Percentiles rank a stretch among this genome's conserved stretches.
Conservation (phyloP, 1,140 invertebrate genomes). For the Cotesia typhae region DNA sequence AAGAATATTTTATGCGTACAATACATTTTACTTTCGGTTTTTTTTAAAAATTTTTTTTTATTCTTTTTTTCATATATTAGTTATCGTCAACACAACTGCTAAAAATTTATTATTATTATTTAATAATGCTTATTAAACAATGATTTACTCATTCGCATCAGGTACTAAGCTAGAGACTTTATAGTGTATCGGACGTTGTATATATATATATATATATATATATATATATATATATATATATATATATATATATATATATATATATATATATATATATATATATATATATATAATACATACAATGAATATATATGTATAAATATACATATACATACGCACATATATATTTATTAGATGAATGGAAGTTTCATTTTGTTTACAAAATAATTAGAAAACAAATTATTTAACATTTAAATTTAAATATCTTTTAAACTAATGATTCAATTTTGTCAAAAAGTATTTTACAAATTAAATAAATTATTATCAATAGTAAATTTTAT, state of each 20-base stretch:
- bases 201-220: background rate
- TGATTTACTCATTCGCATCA: conserved; percentile 20
- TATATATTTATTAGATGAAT: too few relatives aligned
- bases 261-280: background rate
- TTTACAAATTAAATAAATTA: too few relatives aligned
- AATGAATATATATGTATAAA: background rate
- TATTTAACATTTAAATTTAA: too few relatives aligned
- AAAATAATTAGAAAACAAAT: too few relatives aligned
- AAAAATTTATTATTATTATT: conserved; percentile 14
- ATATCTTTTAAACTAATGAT: too few relatives aligned
- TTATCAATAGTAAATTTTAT: too few relatives aligned
- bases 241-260: too few relatives aligned
- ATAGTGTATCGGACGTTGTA: conserved; percentile 6
- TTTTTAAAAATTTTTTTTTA: background rate
- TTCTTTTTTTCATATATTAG: background rate
- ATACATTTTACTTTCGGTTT: background rate
- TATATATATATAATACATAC: background rate
- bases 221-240: background rate
- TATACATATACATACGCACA: too few relatives aligned
- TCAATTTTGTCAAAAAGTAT: too few relatives aligned
- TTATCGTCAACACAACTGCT: conserved; percentile 4
- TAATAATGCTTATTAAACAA: background rate
- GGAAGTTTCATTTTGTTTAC: too few relatives aligned
- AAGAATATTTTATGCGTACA: background rate
- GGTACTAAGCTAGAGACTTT: conserved; percentile 26